Evolutionary conservation across 1,140 invertebrate genomes (phyloP), one percentile per base, ranked within the genome.

Genomic region (Magallana angulata): DNA sequence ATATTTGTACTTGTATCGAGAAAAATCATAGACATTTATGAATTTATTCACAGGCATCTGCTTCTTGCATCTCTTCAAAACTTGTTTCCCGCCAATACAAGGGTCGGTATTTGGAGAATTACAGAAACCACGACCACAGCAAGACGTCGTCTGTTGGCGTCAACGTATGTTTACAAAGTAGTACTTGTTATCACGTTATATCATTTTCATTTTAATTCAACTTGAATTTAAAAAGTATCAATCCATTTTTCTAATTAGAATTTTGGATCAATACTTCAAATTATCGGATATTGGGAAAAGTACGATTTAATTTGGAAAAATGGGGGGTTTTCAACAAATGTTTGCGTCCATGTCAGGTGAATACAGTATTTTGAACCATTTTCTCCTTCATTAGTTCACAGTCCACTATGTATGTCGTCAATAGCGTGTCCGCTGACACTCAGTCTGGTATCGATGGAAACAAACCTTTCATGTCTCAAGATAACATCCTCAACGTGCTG

Each of bases 81-180:
- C 16, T 59, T 89, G 7, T 89, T 89, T 83, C 80, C 85, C 7
- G 62, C 57, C 12, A 85, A 57, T n/a, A 76, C 56, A 48, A 83
- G 88, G 56, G 85, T 89, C 18, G 88, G 84, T 24, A 85, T 89
- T 8, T 89, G 88, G 88, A 85, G 80, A 76, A 87, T 87, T 7
- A 64, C 58, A 11, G 83, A 59, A 24, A 68, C 64, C 24, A 76
- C 85, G 16, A 59, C 59, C 12, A 60, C 88, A 60, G 58, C 83
- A 4, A 48, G 88, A 30, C 48, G 88, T 57, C 85, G 88, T 8
- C 88, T 89, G 2, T 62, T 89, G n/a, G 88, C 88, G n/a, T 59
- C 58, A 48, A 58, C 48, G 85, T 87, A 68, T 12, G 84, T 85
- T 48, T 56, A 12, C 2, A 64, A 16, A 16, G 1, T 14, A 16